These are phyloP conservation scores for Protomyctophum bolini DNA, from an alignment of 2,113 vertebrate genomes.

Conservation along the genomic window DNA sequence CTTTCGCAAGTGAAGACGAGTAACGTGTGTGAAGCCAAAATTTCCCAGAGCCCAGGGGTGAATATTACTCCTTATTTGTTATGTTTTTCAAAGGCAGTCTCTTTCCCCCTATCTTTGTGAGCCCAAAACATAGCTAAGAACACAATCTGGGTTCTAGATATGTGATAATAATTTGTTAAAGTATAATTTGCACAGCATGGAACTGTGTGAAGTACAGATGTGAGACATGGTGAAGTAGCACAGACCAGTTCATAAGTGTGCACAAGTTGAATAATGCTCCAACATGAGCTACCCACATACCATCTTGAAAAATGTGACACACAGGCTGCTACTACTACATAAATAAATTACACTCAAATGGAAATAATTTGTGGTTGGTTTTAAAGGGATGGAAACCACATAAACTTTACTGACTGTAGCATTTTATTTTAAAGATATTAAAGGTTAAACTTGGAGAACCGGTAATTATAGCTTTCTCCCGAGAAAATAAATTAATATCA, in stretches of 20 bases:
- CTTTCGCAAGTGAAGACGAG: background rate
- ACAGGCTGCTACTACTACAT: background rate
- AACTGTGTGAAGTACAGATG: no score
- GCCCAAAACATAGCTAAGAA: constrained; percentile 35
- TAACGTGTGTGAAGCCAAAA: constrained; percentile 18
- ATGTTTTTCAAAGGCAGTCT: constrained; percentile 32
- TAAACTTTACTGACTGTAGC: background rate
- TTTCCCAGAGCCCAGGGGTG: background rate
- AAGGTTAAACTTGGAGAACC: background rate
- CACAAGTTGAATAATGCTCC: background rate
- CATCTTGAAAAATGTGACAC: background rate
- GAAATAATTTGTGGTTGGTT: background rate
- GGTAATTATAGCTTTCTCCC: no score
- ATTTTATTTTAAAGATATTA: background rate
- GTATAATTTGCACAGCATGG: no score
- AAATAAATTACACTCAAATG: background rate
- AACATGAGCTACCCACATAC: background rate
- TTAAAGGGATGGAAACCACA: background rate
- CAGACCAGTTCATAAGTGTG: constrained; percentile 10
- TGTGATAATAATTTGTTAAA: no score
- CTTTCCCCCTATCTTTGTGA: constrained; percentile 35
- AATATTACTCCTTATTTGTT: constrained; percentile 32
- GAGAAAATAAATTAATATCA: background rate
- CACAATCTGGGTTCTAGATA: no score
- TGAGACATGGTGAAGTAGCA: constrained; percentile 31